phyloP scores from a whole-genome alignment of 1,140 invertebrate species.

The Oryctes rhinoceros region DNA sequence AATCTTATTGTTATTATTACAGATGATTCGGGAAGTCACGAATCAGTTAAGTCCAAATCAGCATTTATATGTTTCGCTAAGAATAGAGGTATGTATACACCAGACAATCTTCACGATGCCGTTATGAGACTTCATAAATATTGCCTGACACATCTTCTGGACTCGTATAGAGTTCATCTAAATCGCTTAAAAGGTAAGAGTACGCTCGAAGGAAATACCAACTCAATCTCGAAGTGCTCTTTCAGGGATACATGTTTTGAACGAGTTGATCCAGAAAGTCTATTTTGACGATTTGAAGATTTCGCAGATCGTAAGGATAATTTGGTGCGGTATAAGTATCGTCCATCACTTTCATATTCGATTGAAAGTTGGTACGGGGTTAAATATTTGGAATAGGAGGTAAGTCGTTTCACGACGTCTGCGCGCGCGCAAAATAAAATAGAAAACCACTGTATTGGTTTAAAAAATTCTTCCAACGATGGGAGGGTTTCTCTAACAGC shows the following conservation, averaged over 20 bases:
- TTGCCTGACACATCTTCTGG: slow-evolving; percentile 42
- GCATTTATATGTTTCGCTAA: background rate
- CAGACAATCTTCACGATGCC: slow-evolving; percentile 31
- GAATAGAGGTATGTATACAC: slow-evolving; percentile 17
- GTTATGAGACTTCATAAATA: slow-evolving; percentile 39
- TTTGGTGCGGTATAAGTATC: slow-evolving; percentile 53
- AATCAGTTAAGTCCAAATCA: background rate
- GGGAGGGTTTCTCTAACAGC: too few species aligned
- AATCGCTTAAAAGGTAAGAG: slow-evolving; percentile 42
- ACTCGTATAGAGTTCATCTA: slow-evolving; percentile 43
- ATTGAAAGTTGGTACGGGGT: slow-evolving; percentile 39
- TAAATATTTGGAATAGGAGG: slow-evolving; percentile 47
- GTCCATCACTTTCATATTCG: slow-evolving; percentile 54
- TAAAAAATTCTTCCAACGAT: too few species aligned
- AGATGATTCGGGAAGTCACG: background rate
- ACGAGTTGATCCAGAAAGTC: slow-evolving; percentile 48
- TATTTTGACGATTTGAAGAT: slow-evolving; percentile 45
- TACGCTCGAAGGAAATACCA: too few species aligned
- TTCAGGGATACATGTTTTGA: slow-evolving; percentile 48
- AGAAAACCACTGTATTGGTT: too few species aligned
- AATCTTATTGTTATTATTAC: background rate
- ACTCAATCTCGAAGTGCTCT: background rate
- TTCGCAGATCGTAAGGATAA: slow-evolving; percentile 50
- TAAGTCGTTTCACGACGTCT: slow-evolving; percentile 21
- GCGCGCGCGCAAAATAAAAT: too few species aligned